Base-by-base conservation (phyloP, 2,113 vertebrate species). In the Charina bottae region DNA sequence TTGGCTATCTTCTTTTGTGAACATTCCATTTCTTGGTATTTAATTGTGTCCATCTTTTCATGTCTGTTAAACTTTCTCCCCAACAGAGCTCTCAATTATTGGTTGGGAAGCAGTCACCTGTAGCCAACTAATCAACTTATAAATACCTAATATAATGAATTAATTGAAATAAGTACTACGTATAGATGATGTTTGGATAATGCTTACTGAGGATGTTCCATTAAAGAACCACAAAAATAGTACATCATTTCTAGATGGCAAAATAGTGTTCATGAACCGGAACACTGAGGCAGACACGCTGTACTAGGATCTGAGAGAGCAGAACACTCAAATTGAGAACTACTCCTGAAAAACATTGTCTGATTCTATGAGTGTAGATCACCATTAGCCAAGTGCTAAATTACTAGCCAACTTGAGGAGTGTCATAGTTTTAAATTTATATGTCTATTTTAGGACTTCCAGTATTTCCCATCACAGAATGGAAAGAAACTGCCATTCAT, bases 21-120 rank as follows among this genome's bases (percentile, higher is more conserved):
- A 84, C 90, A 46, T 64, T 91, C 78, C 42, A 13, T 15, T 91
- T 93, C 54, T 90, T 90, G 83, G 89, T 68, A 83, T 93, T 84
- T 93, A 91, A 46, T 33, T 84, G 23, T 33, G 26, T 91, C 92
- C 87, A 58, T 33, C 89, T 60, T 88, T 58, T 23, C 86, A 87
- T 21, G 23, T 24, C 26, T 37, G 26, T 64, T 68, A 72, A n/a
- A 33, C 85, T 37, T 54, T 85, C 33, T 54, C 42, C 53, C 49
- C 23, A 49, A 37, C 28, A 72, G 2, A 87, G 90, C 33, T 68
- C 3, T 56, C 28, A 64, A 37, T 53, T 68, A 46, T 28, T 85
- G 37, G 7, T 13, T 11, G 21, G 9, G 33, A 6, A 83, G 37
- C 11, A 83, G 17, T 26, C 4, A 23, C 17, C 54, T 64, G 6